These are phyloP conservation scores for Cettia cetti DNA, from an alignment of 2,113 vertebrate species.

Conservation along the genomic window DNA sequence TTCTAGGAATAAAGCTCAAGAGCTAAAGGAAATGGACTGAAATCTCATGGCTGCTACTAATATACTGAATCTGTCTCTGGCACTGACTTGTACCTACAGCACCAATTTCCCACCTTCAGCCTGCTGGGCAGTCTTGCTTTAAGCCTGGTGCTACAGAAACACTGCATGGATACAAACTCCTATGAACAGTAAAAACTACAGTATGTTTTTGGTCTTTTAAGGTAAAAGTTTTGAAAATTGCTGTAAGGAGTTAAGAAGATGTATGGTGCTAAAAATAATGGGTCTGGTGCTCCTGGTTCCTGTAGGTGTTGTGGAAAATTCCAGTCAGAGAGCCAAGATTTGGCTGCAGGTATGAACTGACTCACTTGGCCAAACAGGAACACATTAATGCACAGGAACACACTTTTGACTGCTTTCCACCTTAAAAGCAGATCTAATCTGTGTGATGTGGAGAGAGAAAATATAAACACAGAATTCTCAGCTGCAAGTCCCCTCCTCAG, in stretches of 20 bases:
- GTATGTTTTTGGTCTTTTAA: not conserved
- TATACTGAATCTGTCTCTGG: not conserved
- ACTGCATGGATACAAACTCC: not conserved
- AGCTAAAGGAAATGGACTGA: not conserved
- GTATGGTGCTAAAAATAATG: not conserved
- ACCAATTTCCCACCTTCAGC: not conserved
- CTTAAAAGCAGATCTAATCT: conserved; percentile 39
- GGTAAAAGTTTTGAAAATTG: not conserved
- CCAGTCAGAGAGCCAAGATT: not conserved
- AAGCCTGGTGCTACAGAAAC: not conserved
- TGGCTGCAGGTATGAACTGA: not conserved
- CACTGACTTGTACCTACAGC: not conserved
- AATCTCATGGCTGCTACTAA: not conserved
- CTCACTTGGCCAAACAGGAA: conserved; percentile 3
- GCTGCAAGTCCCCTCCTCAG: conserved; percentile 12
- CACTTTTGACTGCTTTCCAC: not conserved
- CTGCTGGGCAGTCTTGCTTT: not conserved
- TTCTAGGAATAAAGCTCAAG: not conserved
- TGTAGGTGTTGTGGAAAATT: conserved; percentile 17
- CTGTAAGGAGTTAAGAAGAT: not conserved
- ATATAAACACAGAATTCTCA: not conserved
- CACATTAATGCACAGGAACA: not conserved
- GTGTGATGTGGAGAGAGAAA: not conserved
- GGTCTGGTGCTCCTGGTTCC: not conserved
- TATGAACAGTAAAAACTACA: not conserved